Base-by-base conservation (phyloP, 2,888 invertebrate species). In the Agapostemon virescens region DNA sequence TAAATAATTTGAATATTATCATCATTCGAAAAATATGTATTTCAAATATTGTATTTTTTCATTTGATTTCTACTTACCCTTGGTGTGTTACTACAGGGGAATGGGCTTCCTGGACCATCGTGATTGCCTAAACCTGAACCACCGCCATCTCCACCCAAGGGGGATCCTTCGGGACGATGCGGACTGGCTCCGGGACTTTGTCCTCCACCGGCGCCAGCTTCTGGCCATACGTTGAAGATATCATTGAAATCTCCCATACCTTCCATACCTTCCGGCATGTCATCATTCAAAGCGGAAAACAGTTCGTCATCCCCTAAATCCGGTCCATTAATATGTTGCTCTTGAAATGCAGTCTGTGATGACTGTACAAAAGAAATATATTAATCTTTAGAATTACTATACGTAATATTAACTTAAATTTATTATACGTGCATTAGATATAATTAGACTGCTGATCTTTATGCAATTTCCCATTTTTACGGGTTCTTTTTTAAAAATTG, bases 161-260 rank as follows among this genome's bases (percentile, higher is more conserved):
- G 92, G 11, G 92, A 92, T 33, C 92, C 92, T 80, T 92, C 92
- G 0, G 90, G 91, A 42, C 92, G 90, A 73, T 92, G 92, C 20
- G 95, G 95, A 91, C 95, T 95, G 64, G 93, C 94, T 81, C 94
- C 94, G 49, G 95, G 96, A 86, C 95, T 95, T 73, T 94, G 94
- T 26, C 94, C 94, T 38, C 94, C 94, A 13, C 94, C 94, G 15
- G 93, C 93, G 7, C 94, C 94, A 20, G 94, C 91, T 75, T 95
- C 95, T 6, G 94, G 94, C 96, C 96, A 96, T 64, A 93, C 93
- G 89, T 95, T 95, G 93, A 98, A 97, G 91, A 97, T 95, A 92
- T 97, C 97, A 82, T 95, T 95, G 88, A 96, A 95, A 88, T 96
- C 96, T 87, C 95, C 95, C 95, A 95, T 95, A 89, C 95, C 95